phyloP scores from a whole-genome alignment of 1,140 invertebrate genomes.

The Cyphomyrmex costatus region DNA sequence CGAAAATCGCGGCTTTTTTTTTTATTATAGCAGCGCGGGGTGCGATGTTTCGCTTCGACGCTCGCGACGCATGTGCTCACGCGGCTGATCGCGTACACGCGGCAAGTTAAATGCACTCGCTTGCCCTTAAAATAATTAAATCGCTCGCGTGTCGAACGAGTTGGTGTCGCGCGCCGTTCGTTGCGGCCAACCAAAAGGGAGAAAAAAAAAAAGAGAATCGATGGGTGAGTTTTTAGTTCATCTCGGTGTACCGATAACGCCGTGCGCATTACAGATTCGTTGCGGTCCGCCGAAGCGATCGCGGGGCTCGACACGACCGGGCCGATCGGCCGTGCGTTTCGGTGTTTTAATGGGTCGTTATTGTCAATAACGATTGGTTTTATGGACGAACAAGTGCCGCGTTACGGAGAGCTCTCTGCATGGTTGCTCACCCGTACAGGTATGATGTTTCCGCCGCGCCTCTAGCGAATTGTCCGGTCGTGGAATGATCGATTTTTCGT shows the following conservation, averaged over 20 bases:
- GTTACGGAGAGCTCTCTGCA: slow-evolving; percentile 45
- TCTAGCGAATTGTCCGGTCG: slow-evolving; percentile 50
- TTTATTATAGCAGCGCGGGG: slow-evolving; percentile 44
- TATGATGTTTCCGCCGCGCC: slow-evolving; percentile 60
- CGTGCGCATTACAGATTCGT: slow-evolving; percentile 61
- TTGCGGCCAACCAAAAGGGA: neutral
- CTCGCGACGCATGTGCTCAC: neutral
- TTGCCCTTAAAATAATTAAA: slow-evolving; percentile 70
- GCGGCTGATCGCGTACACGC: slow-evolving; percentile 19
- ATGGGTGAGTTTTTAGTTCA: slow-evolving; percentile 55
- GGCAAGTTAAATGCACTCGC: slow-evolving; percentile 58
- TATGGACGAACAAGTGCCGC: slow-evolving; percentile 65
- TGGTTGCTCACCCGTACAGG: slow-evolving; percentile 27
- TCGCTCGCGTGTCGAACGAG: slow-evolving; percentile 51
- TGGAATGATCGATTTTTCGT: slow-evolving; percentile 51
- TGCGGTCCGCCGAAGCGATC: slow-evolving; percentile 57
- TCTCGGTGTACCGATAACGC: slow-evolving; percentile 37
- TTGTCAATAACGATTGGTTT: slow-evolving; percentile 78
- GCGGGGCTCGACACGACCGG: slow-evolving; percentile 2
- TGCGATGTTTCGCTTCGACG: slow-evolving; percentile 65
- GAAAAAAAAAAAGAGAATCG: slow-evolving; percentile 26
- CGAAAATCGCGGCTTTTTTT: slow-evolving; percentile 67
- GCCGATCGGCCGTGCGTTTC: slow-evolving; percentile 51
- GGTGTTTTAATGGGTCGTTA: slow-evolving; percentile 76
- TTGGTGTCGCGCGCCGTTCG: slow-evolving; percentile 12